Evolutionary conservation across 1,140 invertebrate genomes (phyloP), one percentile per base, ranked within the genome.

Genomic region (Cotesia vestalis): DNA sequence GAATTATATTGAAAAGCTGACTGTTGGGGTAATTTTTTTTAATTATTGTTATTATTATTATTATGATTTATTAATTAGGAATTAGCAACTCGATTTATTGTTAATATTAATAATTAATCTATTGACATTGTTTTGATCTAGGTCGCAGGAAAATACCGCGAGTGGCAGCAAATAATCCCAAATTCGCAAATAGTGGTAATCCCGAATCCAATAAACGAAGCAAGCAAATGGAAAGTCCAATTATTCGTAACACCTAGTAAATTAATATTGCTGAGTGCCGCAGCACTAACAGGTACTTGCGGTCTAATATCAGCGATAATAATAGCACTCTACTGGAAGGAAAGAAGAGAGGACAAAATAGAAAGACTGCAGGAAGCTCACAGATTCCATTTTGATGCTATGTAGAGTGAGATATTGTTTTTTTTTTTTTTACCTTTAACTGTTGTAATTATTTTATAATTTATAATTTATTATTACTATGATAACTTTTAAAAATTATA

Each of bases 101-200:
- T 66, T 8, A 63, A 40, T 66, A 69, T 27, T 27, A 12, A 40
- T 1, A 14, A 17, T 73, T 8, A 46, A 70, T 70, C 63, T 77
- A 74, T 46, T 9, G 6, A 9, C 40, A 6, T 46, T 11, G 6
- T 46, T 9, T 9, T 46, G 40, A 46, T 46, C 40, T 51, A 87
- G 85, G 78, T 87, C 0, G 79, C 79, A 20, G 79, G 80, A 1
- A 81, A 81, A 57, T 91, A 84, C 0, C 90, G 90, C 75, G 91
- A 91, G 62, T 98, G 95, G 93, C 93, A 93, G 0, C 96, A 98
- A 84, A 94, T 99, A 46, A 99, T 99, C 81, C 98, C 95, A 40
- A 99, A 98, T 84, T 98, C 97, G 1, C 97, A 99, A 86, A 94
- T 99, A 83, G 93, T 99, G 17, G 92, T 99, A 1, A 95, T 99